phyloP scores from a whole-genome alignment of 2,797 vertebrate species.

The Crenichthys baileyi region DNA sequence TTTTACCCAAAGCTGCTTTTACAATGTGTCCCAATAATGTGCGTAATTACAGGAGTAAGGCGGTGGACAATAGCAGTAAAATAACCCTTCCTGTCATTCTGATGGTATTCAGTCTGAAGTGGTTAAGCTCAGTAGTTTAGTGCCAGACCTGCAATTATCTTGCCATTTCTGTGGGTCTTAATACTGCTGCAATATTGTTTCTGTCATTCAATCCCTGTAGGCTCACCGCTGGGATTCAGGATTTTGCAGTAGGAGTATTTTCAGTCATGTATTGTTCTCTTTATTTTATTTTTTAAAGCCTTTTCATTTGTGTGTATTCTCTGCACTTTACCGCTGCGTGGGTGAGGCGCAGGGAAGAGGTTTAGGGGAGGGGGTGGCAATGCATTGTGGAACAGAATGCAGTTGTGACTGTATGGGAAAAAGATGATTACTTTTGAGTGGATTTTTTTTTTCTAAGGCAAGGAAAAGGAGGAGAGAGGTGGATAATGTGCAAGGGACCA shows the following conservation, averaged over 20 bases:
- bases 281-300: constrained; percentile 37
- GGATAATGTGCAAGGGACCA: constrained; percentile 52
- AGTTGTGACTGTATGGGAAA: constrained; percentile 59
- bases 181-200: constrained; percentile 47
- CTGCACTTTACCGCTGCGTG: constrained; percentile 88
- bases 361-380: constrained; percentile 46
- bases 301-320: constrained; percentile 77
- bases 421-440: constrained; percentile 59
- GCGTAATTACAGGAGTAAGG: constrained; percentile 36
- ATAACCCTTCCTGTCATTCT: constrained; percentile 28
- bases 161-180: constrained; percentile 66
- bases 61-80: constrained; percentile 54
- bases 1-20: constrained; percentile 80
- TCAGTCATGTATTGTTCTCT: constrained; percentile 23
- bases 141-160: constrained; percentile 59
- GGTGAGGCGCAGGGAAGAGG: constrained; percentile 73
- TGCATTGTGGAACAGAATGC: constrained; percentile 72
- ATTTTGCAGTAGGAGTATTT: constrained; percentile 61
- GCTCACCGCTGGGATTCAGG: constrained; percentile 61
- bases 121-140: constrained; percentile 52
- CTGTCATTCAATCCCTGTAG: constrained; percentile 29
- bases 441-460: constrained; percentile 69
- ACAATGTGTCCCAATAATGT: constrained; percentile 51
- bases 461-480: constrained; percentile 79
- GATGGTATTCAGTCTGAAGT: constrained; percentile 45